A percentile compares a stretch with the other conserved stretches of the same genome.
These are phyloP conservation scores for Bucco capensis DNA, from an alignment of 2,113 vertebrate species.

Conservation along the genomic window DNA sequence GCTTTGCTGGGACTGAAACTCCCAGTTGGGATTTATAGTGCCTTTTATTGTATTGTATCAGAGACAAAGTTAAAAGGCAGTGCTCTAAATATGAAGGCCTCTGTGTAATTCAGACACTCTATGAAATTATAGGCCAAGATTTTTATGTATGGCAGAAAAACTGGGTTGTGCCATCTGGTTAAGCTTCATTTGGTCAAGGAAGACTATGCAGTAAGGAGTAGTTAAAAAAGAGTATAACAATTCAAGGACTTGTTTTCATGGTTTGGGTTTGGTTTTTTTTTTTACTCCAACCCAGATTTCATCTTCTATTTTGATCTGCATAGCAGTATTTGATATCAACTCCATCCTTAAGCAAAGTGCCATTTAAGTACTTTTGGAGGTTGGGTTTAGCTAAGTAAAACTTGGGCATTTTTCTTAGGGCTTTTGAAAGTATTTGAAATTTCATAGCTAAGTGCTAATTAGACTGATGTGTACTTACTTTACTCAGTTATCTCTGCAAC, in stretches of 20 bases:
- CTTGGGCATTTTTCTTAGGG: neutral
- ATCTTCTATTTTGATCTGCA: neutral
- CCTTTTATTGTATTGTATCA: neutral
- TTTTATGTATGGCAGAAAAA: neutral
- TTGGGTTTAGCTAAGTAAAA: neutral
- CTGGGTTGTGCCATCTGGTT: neutral
- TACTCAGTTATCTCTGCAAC: neutral
- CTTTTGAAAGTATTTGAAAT: neutral
- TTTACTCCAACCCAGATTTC: accelerated
- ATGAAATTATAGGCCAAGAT: neutral
- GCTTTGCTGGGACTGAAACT: neutral
- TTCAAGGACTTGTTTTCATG: neutral
- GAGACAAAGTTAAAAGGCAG: neutral
- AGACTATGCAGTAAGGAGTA: neutral
- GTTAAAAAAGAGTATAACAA: neutral
- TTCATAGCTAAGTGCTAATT: neutral
- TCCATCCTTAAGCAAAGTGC: neutral
- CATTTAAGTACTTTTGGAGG: neutral
- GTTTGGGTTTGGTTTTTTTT: neutral
- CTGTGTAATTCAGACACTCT: neutral
- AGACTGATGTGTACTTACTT: neutral
- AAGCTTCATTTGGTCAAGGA: neutral
- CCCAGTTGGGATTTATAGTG: neutral
- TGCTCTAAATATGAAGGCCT: neutral
- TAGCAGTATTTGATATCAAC: neutral